Evolutionary conservation across 1,140 invertebrate species (phyloP), one percentile per base, ranked within the genome.

Genomic region (Glossosoma conforme): DNA sequence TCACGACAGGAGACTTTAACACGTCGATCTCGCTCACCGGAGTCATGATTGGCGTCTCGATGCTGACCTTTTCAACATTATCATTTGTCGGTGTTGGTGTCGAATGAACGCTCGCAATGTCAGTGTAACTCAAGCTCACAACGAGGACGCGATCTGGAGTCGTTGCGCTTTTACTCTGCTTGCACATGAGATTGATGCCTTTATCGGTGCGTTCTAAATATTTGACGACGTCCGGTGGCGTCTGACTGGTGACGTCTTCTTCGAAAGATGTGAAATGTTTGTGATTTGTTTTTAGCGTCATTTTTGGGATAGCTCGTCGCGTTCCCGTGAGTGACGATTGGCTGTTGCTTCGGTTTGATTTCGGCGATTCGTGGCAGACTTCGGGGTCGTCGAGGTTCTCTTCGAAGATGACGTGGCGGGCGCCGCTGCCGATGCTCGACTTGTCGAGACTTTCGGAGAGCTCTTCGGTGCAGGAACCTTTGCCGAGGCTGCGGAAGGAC

Each of bases 241-340:
- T 58, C 46, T 52, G 41, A 25, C 56, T 58, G 22, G 52, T 50
- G 4, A 58, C 56, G 28, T 58, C 56, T 49, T 58, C 56, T 44
- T 58, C 56, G 30, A 58, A 58, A 3, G 56, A 58, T 2, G 56
- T 54, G 33, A 54, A 58, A 43, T 58, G 56, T 44, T 54, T 58
- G 25, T 58, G 56, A 21, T 37, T 54, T 5, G 46, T 44, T 38
- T 58, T 58, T 5, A 58, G 18, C 24, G 56, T 54, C 11, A 58
- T 52, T 40, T 58, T 58, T 4, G 56, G 44, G 24, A 58, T 47
- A 2, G 19, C 10, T 24, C 52, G 37, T 40, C 48, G 36, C 3
- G 51, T 18, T 20, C 51, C 56, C 2, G 46, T 33, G 3, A 58
- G 37, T 5, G 56, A 58, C 30, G 56, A 58, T 32, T 58, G 56